Evolutionary conservation across 2,797 vertebrate genomes (phyloP), one percentile per base, ranked within the genome.

Genomic region (Propithecus perrieri): DNA sequence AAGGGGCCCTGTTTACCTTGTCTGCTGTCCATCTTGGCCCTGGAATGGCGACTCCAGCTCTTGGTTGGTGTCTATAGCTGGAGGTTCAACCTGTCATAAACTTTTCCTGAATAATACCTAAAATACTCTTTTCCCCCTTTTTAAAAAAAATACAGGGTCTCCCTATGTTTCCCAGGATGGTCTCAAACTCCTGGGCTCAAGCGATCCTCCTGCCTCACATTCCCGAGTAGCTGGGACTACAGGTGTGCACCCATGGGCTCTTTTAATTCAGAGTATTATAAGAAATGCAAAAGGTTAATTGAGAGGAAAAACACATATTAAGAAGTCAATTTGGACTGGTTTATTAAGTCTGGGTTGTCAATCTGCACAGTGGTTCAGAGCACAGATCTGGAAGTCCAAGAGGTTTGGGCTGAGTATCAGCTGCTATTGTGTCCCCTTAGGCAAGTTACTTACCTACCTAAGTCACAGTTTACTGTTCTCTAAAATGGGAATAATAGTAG

Each of bases 311-410:
- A 18, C 18, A 41, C 15, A 28, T 59, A 17, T 15, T 46, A 48
- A 41, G 18, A 65, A 80, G 30, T 43, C 30, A 7, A 17, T 14
- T 1, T 43, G 35, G 28, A 26, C 5, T 35, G 20, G 57, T 20
- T 48, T 57, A 20, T 41, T 30, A 65, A 43, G 10, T 17, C 72
- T 50, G 55, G 22, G 46, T 3, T 26, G 55, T 46, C 5, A 30
- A 11, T 46, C 2, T 7, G 0, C 53, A 10, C 1, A n/a, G 55
- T 11, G 2, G 12, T 46, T 41, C 55, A 24, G 53, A 71, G 24
- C 11, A 14, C 0, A 1, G 57, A 8, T 12, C 24, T 26, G 41
- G 14, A 15, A 24, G 0, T n/a, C 57, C 14, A 28, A 55, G 30
- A 48, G 15, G 1, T 18, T 41, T 18, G 14, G 33, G 72, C 30